Base-by-base conservation (phyloP, 2,797 vertebrate genomes). In the Mustela erminea region DNA sequence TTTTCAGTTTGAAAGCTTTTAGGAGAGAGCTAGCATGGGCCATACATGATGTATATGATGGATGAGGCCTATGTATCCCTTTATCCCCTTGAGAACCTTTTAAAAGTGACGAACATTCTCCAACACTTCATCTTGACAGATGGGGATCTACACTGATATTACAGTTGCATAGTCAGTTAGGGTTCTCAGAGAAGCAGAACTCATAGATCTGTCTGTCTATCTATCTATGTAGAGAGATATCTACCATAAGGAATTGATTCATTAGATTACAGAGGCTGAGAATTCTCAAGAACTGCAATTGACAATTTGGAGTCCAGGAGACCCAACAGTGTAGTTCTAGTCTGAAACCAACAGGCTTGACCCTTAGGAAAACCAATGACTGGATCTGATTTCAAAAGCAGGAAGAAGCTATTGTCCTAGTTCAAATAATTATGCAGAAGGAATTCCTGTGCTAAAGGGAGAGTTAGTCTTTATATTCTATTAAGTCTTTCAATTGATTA, bases 21-120 rank as follows among this genome's bases (percentile, higher is more conserved):
- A 7, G 1, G 35, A 0, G 6, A 54, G 6, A 52, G 10, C 3
- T 70, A 8, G 21, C 13, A 46, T 3, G 5, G 7, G 4, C 54
- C 54, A 80, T 21, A 29, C 20, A 38, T 32, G 43, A 68, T 18
- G 7, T 41, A 13, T 38, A 14, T 7, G 3, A 78, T 56, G 15
- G 15, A 49, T 70, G 8, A 78, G 1, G 7, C 10, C 41, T 32
- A 7, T 41, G 7, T 6, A 52, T 77, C 32, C 0, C 8, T 20
- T 52, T 66, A 38, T 21, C 21, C 2, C 20, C 41, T 29, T 66
- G 21, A 52, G 66, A 60, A 2, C 0, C 1, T 2, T 43, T 74
- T 74, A 77, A 87, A 12, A 74, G 20, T 83, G n/a, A 9, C 68
- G 2, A 62, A n/a, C 5, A n/a, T 41, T 87, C 23, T 58, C 20